Conservation (phyloP, 2,888 invertebrate genomes). For the Ellobium chinense region DNA sequence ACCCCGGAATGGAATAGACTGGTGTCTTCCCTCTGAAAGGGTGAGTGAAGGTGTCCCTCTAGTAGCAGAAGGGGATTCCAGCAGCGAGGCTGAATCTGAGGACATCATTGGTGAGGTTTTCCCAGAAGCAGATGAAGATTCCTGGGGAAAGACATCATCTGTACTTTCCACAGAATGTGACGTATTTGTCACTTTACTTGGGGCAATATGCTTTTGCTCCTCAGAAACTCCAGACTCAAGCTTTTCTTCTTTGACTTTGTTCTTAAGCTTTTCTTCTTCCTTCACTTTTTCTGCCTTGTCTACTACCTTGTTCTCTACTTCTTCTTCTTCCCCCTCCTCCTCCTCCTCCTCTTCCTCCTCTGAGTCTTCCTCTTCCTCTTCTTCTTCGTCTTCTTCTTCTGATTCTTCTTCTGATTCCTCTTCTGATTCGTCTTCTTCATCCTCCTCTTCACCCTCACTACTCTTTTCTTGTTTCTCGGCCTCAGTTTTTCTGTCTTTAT, state of each 20-base stretch:
- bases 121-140: conserved; percentile 8
- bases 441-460: background rate
- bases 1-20: background rate
- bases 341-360: background rate
- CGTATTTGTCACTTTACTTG: background rate
- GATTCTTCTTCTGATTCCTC: conserved; percentile 2
- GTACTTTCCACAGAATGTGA: conserved; percentile 9
- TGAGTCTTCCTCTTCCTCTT: background rate
- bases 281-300: background rate
- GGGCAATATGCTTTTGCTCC: background rate
- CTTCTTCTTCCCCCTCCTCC: background rate
- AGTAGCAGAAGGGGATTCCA: background rate
- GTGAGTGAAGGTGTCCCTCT: background rate
- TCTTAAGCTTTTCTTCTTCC: background rate
- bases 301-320: background rate
- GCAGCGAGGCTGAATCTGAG: background rate
- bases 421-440: background rate
- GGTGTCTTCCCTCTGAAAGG: background rate
- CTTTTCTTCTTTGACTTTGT: background rate
- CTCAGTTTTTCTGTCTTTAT: too few relatives aligned
- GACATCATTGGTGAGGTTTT: background rate
- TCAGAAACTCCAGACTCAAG: background rate
- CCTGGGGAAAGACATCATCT: background rate
- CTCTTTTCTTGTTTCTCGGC: background rate
- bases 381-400: background rate